Conservation (phyloP, 2,888 invertebrate species). For the Microdon myrmicae region DNA sequence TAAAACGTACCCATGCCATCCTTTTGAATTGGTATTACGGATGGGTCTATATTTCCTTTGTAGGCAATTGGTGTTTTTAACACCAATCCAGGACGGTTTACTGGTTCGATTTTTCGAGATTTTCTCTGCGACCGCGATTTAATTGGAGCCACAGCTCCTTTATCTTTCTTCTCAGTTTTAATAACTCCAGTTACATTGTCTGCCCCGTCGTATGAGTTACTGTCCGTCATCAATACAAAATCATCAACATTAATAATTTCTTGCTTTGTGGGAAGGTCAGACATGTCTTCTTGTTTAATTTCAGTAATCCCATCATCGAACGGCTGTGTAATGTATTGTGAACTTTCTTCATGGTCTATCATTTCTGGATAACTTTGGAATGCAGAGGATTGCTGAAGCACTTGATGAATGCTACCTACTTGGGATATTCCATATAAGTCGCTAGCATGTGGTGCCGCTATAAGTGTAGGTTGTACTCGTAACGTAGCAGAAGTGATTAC, state of each 20-base stretch:
- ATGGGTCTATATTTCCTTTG: conserved; percentile 82
- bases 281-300: conserved; percentile 53
- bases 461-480: conserved; percentile 61
- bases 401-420: conserved; percentile 65
- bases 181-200: conserved; percentile 61
- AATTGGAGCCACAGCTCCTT: conserved; percentile 27
- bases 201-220: conserved; percentile 65
- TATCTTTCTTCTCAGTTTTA: conserved; percentile 42
- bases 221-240: conserved; percentile 66
- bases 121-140: conserved; percentile 61
- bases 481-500: conserved; percentile 58
- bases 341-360: conserved; percentile 59
- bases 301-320: conserved; percentile 54
- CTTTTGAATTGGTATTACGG: conserved; percentile 87
- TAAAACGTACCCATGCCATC: conserved; percentile 84
- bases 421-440: conserved; percentile 65
- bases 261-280: conserved; percentile 61
- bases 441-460: conserved; percentile 60
- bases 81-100: conserved; percentile 78
- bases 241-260: conserved; percentile 67
- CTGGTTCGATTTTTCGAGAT: conserved; percentile 75
- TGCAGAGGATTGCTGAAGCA: conserved; percentile 63
- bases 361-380: conserved; percentile 64
- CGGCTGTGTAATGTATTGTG: conserved; percentile 53
- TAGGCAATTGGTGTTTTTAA: conserved; percentile 82